A percentile compares a stretch with the other conserved stretches of the same genome.
phyloP scores from a whole-genome alignment of 2,888 invertebrate species.

The Lysandra coridon region DNA sequence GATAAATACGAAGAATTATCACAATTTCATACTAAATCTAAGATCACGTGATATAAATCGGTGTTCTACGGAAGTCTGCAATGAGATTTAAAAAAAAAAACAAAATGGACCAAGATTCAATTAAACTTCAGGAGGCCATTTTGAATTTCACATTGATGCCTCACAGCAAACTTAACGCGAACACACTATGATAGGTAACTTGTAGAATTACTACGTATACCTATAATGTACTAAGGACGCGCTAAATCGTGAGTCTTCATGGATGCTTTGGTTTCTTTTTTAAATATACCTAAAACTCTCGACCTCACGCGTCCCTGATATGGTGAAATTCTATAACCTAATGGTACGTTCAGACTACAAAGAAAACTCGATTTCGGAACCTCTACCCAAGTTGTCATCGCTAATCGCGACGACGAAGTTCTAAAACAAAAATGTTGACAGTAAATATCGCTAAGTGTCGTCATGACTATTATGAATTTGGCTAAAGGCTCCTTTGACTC shows the following conservation, averaged over 20 bases:
- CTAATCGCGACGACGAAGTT: background rate
- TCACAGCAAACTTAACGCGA: too few species aligned
- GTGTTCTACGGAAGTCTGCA: background rate
- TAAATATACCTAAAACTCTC: background rate
- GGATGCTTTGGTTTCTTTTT: background rate
- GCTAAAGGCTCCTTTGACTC: too few species aligned
- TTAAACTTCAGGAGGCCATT: too few species aligned
- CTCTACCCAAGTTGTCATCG: background rate
- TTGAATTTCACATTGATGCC: too few species aligned
- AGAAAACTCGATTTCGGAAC: too few species aligned
- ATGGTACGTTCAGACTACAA: too few species aligned
- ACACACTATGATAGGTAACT: background rate
- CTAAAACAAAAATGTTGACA: too few species aligned
- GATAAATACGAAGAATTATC: background rate
- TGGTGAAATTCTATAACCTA: background rate
- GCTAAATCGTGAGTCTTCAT: background rate
- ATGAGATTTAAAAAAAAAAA: too few species aligned
- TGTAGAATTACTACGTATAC: background rate
- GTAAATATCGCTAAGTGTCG: too few species aligned
- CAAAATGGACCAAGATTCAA: too few species aligned
- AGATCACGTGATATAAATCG: background rate
- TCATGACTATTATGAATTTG: too few species aligned
- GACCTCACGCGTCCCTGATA: background rate
- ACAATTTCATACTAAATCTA: constrained; percentile 13
- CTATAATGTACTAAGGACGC: background rate